phyloP scores from a whole-genome alignment of 2,113 vertebrate genomes.

The Siphamia tubifer region DNA sequence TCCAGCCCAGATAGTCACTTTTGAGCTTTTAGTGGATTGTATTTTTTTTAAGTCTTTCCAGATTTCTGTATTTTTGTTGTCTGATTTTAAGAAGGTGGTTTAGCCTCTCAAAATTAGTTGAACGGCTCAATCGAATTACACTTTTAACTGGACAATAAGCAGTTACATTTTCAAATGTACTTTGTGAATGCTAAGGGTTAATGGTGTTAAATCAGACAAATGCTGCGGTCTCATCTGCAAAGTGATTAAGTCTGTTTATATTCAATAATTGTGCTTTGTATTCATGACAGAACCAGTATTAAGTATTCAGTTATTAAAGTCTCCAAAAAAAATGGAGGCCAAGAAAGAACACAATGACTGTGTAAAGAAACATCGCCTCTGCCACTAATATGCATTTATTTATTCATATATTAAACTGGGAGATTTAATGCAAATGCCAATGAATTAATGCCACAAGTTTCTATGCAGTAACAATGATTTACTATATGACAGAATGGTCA shows the following conservation, averaged over 20 bases:
- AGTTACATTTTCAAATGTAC: slow-evolving; percentile 11
- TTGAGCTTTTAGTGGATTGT: not conserved
- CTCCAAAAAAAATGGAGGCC: not conserved
- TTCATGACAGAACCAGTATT: not conserved
- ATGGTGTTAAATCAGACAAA: not conserved
- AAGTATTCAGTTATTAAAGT: not conserved
- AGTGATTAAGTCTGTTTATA: not conserved
- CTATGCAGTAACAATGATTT: not conserved
- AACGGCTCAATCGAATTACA: not conserved
- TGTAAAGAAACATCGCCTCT: not conserved
- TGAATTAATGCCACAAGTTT: slow-evolving; percentile 1
- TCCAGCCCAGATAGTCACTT: too few species aligned
- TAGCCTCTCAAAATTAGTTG: not conserved
- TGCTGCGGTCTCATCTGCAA: not conserved
- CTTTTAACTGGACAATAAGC: not conserved
- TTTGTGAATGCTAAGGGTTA: too few species aligned
- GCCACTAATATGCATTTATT: not conserved
- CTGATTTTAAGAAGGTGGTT: not conserved
- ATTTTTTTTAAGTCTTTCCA: not conserved
- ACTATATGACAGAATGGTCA: slow-evolving; percentile 2
- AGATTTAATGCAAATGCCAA: not conserved
- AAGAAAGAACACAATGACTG: not conserved
- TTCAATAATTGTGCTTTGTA: not conserved
- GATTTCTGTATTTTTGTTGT: not conserved
- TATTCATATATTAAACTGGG: slow-evolving; percentile 1